Evolutionary conservation across 2,888 invertebrate species (phyloP), one percentile per base, ranked within the genome.

Genomic region (Pyrrhia umbra): DNA sequence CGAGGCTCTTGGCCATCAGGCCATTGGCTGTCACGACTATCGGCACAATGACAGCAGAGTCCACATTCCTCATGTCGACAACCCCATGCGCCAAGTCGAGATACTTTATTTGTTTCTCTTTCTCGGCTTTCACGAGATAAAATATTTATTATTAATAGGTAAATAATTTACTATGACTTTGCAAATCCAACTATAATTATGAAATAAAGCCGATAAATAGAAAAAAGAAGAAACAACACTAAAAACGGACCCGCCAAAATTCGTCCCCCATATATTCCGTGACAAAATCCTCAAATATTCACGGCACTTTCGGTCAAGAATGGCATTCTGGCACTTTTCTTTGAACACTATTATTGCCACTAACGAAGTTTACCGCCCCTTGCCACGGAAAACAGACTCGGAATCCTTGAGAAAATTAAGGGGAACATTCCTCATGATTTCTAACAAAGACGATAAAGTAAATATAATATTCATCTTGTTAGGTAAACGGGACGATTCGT

Each of bases 291-390:
- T 85, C 83, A 89, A 88, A 90, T 88, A 91, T 91, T 86, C 87
- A 82, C 75, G 88, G 90, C 85, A 88, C 85, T 90, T 89, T 86
- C 82, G 89, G 90, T 85, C 86, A 87, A 85, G 90, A 90, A 91
- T 91, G 90, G 89, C 85, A 87, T 90, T 87, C 85, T 86, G 89
- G 88, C 90, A 91, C 91, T 90, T 89, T 90, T 89, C 87, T 86
- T 88, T 87, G 81, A 84, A 90, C 87, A 89, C 88, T 88, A 90
- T 87, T 88, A 84, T 82, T 78, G 80, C 80, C 81, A 81, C 77
- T 80, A 80, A 80, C 79, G 54, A 79, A 72, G 75, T 81, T 81
- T 77, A 43, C 67, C 60, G 52, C 59, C 68, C 66, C 57, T 52
- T 54, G 6, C 40, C 61, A 45, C 66, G 34, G 46, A 70, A 75